Evolutionary conservation across 1,140 invertebrate genomes (phyloP), one percentile per base, ranked within the genome.

Genomic region (Kradibia gibbosae): DNA sequence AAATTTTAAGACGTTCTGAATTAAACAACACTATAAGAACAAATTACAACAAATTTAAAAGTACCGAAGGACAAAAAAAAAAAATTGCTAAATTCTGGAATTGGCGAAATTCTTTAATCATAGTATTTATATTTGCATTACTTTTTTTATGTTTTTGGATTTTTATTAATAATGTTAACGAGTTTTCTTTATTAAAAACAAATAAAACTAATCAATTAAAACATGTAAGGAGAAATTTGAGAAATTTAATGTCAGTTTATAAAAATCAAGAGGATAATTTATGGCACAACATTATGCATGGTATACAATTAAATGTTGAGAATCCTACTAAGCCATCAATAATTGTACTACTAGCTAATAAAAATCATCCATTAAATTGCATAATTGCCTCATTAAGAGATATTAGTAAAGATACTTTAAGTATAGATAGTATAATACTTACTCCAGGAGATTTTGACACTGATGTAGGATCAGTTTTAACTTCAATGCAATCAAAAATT

Each of bases 271-370:
- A 85, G 57, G 20, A 22, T 11, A 28, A 77, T 34, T 88, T 86
- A 13, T 90, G 89, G 89, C 31, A 75, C 45, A 82, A 88, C 42
- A 84, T 88, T 74, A 79, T 72, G 45, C 78, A 83, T 31, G 85
- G 85, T 20, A 85, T 89, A 72, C 72, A 77, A 10, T 85, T 86
- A 45, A 62, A 87, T 39, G 74, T 85, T 39, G 42, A 75, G 11
- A 60, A 82, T 42, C 84, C 85, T 4, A 71, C 73, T 10, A 86
- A 78, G 78, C 86, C 86, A 13, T 82, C 84, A 8, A 84, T 88
- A 67, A 85, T 90, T 70, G 34, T 89, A 31, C 78, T 90, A 8
- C 86, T 89, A 74, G 87, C 86, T 20, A 85, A 86, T 75, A 81
- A 86, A 36, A 82, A 45, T 2, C 7, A 82, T 48, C 83, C 86